Evolutionary conservation across 2,797 vertebrate species (phyloP).

Genomic region (Limnodromus scolopaceus): DNA sequence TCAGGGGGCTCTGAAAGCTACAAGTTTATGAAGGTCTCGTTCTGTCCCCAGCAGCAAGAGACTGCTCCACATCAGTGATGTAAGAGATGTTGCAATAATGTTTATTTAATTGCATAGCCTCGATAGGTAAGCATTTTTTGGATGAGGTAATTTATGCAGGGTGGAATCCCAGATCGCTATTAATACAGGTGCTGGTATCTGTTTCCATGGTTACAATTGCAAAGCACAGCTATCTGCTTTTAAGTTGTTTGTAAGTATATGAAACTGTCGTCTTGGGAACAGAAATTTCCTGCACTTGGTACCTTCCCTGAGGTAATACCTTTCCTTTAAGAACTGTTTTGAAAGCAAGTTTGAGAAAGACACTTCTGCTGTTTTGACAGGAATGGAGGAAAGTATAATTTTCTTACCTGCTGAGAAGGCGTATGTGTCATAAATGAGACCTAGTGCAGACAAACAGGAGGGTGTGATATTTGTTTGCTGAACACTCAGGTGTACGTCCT

Average conservation of each 20-base stretch:
- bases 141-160: background rate
- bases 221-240: constrained; percentile 3
- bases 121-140: background rate
- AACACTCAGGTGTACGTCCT: background rate
- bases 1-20: background rate
- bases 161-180: constrained; percentile 1
- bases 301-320: constrained; percentile 13
- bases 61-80: background rate
- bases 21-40: background rate
- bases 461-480: background rate
- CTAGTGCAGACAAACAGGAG: background rate
- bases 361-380: background rate
- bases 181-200: constrained; percentile 3
- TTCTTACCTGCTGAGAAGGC: background rate
- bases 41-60: background rate
- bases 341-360: background rate
- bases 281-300: constrained; percentile 5
- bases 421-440: background rate
- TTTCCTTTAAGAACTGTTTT: constrained; percentile 22
- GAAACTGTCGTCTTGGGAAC: background rate
- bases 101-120: background rate
- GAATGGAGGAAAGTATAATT: background rate
- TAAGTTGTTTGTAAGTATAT: constrained; percentile 28
- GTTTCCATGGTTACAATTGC: constrained; percentile 42
- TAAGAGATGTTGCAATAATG: background rate